Conservation (phyloP, 2,888 invertebrate genomes). For the Nemurella pictetii region DNA sequence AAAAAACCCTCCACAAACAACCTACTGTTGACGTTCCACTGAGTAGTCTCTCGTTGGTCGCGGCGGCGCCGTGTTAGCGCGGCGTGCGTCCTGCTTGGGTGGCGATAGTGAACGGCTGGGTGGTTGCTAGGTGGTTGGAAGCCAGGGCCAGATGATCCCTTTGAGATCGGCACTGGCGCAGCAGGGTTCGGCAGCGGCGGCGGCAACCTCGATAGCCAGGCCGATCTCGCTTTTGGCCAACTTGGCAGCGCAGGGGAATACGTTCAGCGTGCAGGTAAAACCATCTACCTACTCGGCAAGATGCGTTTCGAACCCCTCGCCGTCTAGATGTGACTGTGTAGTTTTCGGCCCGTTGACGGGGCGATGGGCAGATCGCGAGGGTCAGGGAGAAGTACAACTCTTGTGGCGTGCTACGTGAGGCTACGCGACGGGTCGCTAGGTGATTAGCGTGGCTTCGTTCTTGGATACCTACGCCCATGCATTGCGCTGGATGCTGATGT, state of each 20-base stretch:
- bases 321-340: constrained; percentile 47
- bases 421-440: too few species aligned
- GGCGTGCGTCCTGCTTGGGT: not conserved
- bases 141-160: constrained; percentile 43
- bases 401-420: too few species aligned
- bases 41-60: too few species aligned
- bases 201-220: constrained; percentile 46
- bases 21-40: too few species aligned
- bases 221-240: constrained; percentile 60
- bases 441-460: too few species aligned
- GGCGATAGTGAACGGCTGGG: constrained; percentile 7
- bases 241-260: constrained; percentile 53
- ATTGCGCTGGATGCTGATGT: too few species aligned
- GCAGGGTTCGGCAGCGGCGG: constrained; percentile 41
- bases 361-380: too few species aligned
- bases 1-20: too few species aligned
- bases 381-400: too few species aligned
- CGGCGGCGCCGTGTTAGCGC: too few species aligned
- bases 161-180: constrained; percentile 43
- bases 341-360: not conserved
- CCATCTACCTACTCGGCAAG: constrained; percentile 7
- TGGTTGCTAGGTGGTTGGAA: constrained; percentile 44
- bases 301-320: constrained; percentile 31
- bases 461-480: too few species aligned
- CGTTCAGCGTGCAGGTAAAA: constrained; percentile 54